A percentile compares a stretch with the other conserved stretches of the same genome.
These are phyloP conservation scores for Rhincodon typus DNA, from an alignment of 2,797 vertebrate genomes.

Conservation along the genomic window DNA sequence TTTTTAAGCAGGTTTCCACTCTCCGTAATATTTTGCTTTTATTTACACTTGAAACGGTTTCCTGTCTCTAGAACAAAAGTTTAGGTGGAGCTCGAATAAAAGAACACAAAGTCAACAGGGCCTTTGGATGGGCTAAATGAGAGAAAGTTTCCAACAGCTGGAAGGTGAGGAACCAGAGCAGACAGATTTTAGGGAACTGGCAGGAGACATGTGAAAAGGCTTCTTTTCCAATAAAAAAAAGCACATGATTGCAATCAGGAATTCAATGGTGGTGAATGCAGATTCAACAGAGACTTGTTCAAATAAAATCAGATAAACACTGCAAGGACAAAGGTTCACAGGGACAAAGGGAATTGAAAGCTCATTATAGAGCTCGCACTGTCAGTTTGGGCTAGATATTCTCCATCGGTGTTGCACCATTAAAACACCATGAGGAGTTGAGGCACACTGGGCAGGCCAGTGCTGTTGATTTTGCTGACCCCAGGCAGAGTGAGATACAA, in stretches of 20 bases:
- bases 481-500: background rate
- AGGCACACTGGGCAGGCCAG: background rate
- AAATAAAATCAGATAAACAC: no score
- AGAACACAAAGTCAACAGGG: background rate
- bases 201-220: no score
- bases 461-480: background rate
- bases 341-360: background rate
- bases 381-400: background rate
- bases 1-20: no score
- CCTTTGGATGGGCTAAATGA: background rate
- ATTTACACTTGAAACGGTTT: no score
- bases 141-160: background rate
- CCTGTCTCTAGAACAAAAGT: background rate
- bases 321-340: background rate
- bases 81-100: background rate
- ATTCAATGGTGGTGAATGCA: no score
- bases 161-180: background rate
- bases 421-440: background rate
- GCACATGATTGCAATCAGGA: no score
- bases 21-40: no score
- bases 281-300: no score
- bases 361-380: background rate
- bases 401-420: background rate
- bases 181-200: no score
- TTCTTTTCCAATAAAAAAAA: no score